phyloP scores from a whole-genome alignment of 2,888 invertebrate genomes.

The Asteroscopus sphinx region DNA sequence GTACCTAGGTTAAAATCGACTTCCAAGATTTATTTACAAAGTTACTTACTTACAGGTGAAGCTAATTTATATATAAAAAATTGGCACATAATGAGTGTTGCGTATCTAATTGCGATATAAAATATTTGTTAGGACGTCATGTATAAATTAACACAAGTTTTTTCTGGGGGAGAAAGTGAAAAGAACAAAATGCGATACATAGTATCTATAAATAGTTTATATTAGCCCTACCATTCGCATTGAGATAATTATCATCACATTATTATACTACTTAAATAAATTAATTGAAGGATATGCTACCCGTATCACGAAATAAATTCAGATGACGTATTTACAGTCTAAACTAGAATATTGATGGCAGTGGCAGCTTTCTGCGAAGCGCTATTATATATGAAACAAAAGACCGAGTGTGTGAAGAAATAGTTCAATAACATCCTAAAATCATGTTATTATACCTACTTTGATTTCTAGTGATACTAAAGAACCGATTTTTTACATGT shows the following conservation, averaged over 20 bases:
- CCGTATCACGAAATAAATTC: conserved; percentile 47
- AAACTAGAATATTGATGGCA: conserved; percentile 38
- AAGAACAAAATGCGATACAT: too few species aligned
- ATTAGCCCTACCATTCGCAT: conserved; percentile 5
- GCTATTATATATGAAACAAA: conserved; percentile 30
- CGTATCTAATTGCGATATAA: too few species aligned
- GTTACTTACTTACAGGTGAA: too few species aligned
- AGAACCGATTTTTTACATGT: too few species aligned
- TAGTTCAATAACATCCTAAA: conserved; percentile 16
- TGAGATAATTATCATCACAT: conserved; percentile 18
- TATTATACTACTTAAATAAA: conserved; percentile 17
- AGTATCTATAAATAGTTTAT: conserved; percentile 23
- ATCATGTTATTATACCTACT: background rate
- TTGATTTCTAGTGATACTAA: too few species aligned
- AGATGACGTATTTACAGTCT: conserved; percentile 36
- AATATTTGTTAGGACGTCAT: too few species aligned
- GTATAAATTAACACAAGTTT: too few species aligned
- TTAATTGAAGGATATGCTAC: conserved; percentile 28
- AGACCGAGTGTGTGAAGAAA: conserved; percentile 5
- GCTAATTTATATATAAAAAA: too few species aligned
- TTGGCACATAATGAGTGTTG: too few species aligned
- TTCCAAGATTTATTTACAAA: too few species aligned
- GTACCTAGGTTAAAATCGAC: too few species aligned
- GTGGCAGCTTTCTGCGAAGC: conserved; percentile 29
- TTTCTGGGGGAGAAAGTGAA: too few species aligned